These are phyloP conservation scores for Dichetophora obliterata DNA, from an alignment of 2,888 invertebrate genomes.

Conservation along the genomic window DNA sequence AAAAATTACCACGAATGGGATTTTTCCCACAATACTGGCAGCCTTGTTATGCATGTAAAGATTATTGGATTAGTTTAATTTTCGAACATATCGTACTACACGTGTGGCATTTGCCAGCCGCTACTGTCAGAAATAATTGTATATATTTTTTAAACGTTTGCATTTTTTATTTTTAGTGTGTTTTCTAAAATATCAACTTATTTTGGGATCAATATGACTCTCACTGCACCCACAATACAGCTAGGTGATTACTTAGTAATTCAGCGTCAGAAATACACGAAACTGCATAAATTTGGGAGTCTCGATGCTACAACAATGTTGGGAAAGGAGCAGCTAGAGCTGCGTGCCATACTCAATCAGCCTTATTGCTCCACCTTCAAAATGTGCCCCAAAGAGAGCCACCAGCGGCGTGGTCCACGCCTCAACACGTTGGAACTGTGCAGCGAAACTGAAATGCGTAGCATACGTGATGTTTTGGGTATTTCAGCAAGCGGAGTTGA, in stretches of 20 bases:
- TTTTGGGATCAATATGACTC: slow-evolving; percentile 1
- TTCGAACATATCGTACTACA: background rate
- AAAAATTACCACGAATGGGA: too few species aligned
- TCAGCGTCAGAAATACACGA: slow-evolving; percentile 83
- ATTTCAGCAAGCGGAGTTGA: slow-evolving; percentile 81
- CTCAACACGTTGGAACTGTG: slow-evolving; percentile 73
- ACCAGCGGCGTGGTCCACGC: slow-evolving; percentile 68
- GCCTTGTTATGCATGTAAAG: too few species aligned
- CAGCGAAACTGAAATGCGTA: slow-evolving; percentile 70
- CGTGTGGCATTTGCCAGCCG: background rate
- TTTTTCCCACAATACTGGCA: too few species aligned
- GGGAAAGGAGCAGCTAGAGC: slow-evolving; percentile 79
- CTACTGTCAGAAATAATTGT: background rate
- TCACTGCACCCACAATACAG: slow-evolving; percentile 70
- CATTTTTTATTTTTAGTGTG: too few species aligned
- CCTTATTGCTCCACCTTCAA: slow-evolving; percentile 83
- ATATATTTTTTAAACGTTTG: background rate
- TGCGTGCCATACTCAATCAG: slow-evolving; percentile 77
- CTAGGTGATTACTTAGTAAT: slow-evolving; percentile 82
- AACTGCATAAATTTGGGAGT: slow-evolving; percentile 80
- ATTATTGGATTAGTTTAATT: background rate
- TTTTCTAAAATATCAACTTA: background rate
- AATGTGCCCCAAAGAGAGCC: slow-evolving; percentile 75
- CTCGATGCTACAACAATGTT: slow-evolving; percentile 75
- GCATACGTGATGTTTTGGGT: slow-evolving; percentile 75